A percentile compares a stretch with the other conserved stretches of the same genome.
phyloP scores from a whole-genome alignment of 1,140 invertebrate species.

The Octopus sinensis region DNA sequence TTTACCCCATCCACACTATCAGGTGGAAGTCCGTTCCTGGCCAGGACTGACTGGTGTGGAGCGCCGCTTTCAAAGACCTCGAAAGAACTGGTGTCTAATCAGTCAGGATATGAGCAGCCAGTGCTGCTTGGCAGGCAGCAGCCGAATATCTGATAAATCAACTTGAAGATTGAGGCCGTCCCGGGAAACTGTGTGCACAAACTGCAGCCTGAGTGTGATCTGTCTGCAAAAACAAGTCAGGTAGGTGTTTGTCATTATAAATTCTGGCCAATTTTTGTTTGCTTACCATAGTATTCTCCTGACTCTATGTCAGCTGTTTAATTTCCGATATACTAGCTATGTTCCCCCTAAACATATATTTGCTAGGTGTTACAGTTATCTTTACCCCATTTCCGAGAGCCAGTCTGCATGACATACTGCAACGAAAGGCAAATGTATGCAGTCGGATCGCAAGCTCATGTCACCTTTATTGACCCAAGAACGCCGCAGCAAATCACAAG shows the following conservation, averaged over 20 bases:
- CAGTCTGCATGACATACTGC: constrained; percentile 86
- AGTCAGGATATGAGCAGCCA: background rate
- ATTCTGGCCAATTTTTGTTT: constrained; percentile 7
- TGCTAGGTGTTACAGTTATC: constrained; percentile 5
- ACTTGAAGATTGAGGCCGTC: background rate
- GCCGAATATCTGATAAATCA: background rate
- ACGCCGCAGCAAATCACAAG: constrained; percentile 70
- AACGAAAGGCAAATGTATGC: constrained; percentile 79
- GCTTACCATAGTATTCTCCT: background rate
- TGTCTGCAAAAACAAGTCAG: background rate
- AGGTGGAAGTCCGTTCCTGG: background rate
- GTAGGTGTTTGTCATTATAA: constrained; percentile 7
- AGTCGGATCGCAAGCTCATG: constrained; percentile 89
- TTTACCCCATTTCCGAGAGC: constrained; percentile 79
- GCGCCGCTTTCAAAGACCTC: constrained; percentile 11
- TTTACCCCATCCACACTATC: constrained; percentile 6
- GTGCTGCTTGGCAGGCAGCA: background rate
- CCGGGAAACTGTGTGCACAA: constrained; percentile 3
- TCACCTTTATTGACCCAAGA: constrained; percentile 84
- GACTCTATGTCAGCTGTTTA: too few relatives aligned
- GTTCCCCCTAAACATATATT: background rate
- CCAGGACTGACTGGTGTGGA: background rate
- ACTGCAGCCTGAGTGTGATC: background rate
- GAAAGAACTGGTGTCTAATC: constrained; percentile 5
- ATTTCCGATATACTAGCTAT: too few relatives aligned